Percentiles rank a stretch among this genome's conserved stretches.
These are phyloP conservation scores for Hypsopygia costalis DNA, from an alignment of 2,888 invertebrate species.

Conservation along the genomic window DNA sequence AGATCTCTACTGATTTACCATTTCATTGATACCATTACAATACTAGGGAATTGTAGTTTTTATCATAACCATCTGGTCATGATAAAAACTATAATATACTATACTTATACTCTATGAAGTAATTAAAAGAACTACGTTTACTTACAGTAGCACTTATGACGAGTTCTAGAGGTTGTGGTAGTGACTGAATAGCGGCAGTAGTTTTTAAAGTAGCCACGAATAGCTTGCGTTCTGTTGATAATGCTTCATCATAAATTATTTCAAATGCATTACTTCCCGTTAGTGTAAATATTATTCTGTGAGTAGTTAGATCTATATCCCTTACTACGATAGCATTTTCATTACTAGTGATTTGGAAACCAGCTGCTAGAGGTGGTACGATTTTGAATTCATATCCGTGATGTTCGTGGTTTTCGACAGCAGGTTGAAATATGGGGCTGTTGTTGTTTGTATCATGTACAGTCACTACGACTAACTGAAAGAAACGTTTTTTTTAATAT, in stretches of 20 bases:
- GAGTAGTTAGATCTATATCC: conserved; percentile 77
- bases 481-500: too few species aligned
- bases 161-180: conserved; percentile 48
- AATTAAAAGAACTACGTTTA: too few species aligned
- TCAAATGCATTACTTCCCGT: conserved; percentile 57
- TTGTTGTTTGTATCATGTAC: conserved; percentile 75
- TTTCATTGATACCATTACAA: too few species aligned
- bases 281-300: conserved; percentile 51
- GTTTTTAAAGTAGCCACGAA: conserved; percentile 53
- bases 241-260: conserved; percentile 40
- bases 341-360: conserved; percentile 57
- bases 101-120: too few species aligned
- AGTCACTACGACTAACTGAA: conserved; percentile 55
- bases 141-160: conserved; percentile 64
- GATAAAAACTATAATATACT: too few species aligned
- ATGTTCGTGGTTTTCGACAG: conserved; percentile 12
- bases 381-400: conserved; percentile 48
- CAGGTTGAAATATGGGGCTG: conserved; percentile 53
- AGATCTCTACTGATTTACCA: too few species aligned
- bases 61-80: too few species aligned
- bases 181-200: conserved; percentile 48
- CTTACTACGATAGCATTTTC: conserved; percentile 59
- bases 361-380: conserved; percentile 68
- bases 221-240: conserved; percentile 42
- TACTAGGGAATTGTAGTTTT: too few species aligned